Evolutionary conservation across 1,140 invertebrate species (phyloP), one percentile per base, ranked within the genome.

Genomic region (Drosophila asahinai): DNA sequence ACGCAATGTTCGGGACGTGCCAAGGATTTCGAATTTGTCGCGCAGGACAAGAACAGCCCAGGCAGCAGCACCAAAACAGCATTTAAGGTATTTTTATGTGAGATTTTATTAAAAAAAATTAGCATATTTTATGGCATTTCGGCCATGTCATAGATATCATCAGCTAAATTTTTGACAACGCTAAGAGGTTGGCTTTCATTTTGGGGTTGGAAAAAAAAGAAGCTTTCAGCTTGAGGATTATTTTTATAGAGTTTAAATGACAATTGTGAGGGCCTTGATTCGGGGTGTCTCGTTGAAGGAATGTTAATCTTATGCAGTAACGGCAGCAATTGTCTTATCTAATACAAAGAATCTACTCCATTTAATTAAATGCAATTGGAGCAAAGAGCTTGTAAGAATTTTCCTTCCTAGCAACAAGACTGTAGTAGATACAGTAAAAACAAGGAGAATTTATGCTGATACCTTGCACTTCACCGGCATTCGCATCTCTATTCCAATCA

Each of bases 51-150:
- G 40, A 38, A 60, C 47, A 38, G 62, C 17, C 17, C 33, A 19
- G 36, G 11, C 42, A 11, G 33, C 33, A 36, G 33, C 27, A 49
- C 59, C 49, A 36, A 63, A 57, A 43, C 25, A 58, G 76, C 83
- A 83, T 87, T 87, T 87, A 80, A 83, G 83, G 67, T 83, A 89
- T 87, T 78, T 78, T 78, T 78, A 83, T 87, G 72, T 71, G 77
- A 70, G 63, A 81, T 87, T 81, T 71, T 67, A 86, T 87, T 86
- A 77, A 83, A 87, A 86, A 87, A 87, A 77, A 77, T 80, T 78
- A 60, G 64, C 83, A 83, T 86, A 87, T 83, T 86, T 86, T 64
- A 80, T 80, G 83, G 64, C 51, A 40, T 75, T 80, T 43, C 19
- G 43, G 45, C 51, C 45, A 55, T 48, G 67, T 43, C 48, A 62